Evolutionary conservation across 2,113 vertebrate genomes (phyloP).

Genomic region (Dicerorhinus sumatrensis): DNA sequence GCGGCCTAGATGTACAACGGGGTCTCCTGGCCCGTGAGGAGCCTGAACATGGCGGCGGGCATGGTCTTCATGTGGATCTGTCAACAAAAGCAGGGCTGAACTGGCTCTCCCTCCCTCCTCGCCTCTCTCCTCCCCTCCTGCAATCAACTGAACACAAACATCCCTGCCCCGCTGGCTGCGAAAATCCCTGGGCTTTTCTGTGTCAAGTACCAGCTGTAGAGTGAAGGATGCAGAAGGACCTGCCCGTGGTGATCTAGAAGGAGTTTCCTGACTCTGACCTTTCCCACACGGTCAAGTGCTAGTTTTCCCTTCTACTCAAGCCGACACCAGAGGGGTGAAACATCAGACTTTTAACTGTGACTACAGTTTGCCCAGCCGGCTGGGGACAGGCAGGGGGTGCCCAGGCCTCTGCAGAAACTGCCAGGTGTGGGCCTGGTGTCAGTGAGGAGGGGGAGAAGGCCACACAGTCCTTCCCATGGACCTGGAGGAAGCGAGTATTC

Average conservation of each 20-base stretch:
- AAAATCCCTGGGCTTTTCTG: background rate
- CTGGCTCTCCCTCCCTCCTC: rapidly evolving
- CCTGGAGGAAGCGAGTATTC: rapidly evolving
- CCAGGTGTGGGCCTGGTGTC: background rate
- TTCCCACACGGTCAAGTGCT: background rate
- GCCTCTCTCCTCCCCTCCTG: too few species aligned
- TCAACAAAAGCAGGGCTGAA: constrained; percentile 23
- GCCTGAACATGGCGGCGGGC: constrained; percentile 99
- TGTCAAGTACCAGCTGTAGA: background rate
- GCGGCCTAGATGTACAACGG: constrained; percentile 95
- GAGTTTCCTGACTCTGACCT: rapidly evolving
- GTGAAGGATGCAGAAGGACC: background rate
- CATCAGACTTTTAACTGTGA: background rate
- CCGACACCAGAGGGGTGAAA: background rate
- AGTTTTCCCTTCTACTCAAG: background rate
- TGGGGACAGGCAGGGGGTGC: background rate
- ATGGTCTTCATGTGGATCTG: constrained; percentile 99
- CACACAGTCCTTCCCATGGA: rapidly evolving
- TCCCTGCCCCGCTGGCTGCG: background rate
- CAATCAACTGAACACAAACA: too few species aligned
- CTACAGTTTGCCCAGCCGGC: background rate
- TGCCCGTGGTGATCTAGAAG: background rate
- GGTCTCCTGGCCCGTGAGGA: constrained; percentile 99
- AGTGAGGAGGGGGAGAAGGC: too few species aligned
- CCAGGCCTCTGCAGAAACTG: background rate